A percentile compares a stretch with the other conserved stretches of the same genome.
Conservation (phyloP, 2,113 vertebrate genomes). For the Panthera leo region DNA sequence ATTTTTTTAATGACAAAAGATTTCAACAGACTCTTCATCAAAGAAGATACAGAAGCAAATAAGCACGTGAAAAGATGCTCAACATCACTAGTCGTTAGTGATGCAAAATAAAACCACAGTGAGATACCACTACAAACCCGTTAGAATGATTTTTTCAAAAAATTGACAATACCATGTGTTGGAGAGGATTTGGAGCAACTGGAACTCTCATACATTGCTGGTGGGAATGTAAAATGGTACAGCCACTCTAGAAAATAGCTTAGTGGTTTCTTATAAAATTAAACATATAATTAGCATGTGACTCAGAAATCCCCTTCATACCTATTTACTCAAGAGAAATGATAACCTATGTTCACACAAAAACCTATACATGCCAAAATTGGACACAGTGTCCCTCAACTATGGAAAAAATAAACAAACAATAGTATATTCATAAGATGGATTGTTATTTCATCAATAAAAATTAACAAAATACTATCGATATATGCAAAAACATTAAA, state of each 20-base stretch:
- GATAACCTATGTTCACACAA: not conserved
- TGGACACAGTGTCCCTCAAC: not conserved
- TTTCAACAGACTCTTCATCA: not conserved
- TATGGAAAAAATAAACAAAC: not conserved
- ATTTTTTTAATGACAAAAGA: not conserved
- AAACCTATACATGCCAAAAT: not conserved
- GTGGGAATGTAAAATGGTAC: not conserved
- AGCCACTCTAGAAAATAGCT: not conserved
- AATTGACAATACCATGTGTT: not conserved
- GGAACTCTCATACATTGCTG: not conserved
- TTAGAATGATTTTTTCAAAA: not conserved
- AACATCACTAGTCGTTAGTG: not conserved
- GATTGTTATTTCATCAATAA: not conserved
- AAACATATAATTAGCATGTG: not conserved
- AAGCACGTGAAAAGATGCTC: not conserved
- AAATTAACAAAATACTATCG: not conserved
- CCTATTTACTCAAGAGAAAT: not conserved
- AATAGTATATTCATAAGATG: not conserved
- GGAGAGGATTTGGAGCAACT: not conserved
- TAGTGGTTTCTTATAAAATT: not conserved
- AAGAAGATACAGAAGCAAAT: not conserved
- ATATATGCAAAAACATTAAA: not conserved
- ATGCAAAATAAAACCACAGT: not conserved
- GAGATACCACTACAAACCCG: not conserved
- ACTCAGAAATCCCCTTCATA: not conserved